Evolutionary conservation across 2,888 invertebrate genomes (phyloP).

Genomic region (Patella caerulea): DNA sequence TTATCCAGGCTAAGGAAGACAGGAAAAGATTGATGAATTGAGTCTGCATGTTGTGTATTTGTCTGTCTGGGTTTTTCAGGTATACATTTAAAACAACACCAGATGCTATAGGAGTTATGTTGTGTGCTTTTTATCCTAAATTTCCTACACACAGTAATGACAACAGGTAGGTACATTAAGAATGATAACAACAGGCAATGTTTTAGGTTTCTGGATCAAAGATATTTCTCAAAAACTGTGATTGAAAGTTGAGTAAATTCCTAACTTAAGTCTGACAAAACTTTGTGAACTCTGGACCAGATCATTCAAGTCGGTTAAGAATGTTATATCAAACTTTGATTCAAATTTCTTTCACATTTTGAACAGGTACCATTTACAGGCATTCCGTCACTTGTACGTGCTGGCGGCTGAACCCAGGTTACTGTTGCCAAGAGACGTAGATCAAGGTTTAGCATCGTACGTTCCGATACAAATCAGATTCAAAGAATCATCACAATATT

Average conservation of each 20-base stretch:
- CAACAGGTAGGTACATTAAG: constrained; percentile 79
- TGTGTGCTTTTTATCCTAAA: constrained; percentile 96
- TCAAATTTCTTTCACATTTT: not conserved
- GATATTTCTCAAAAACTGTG: too few relatives aligned
- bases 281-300: too few relatives aligned
- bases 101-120: constrained; percentile 87
- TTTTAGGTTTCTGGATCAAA: too few relatives aligned
- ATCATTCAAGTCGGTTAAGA: too few relatives aligned
- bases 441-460: constrained; percentile 85
- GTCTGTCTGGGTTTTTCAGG: constrained; percentile 45
- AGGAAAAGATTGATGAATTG: not conserved
- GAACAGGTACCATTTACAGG: constrained; percentile 93
- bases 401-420: constrained; percentile 92
- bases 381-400: constrained; percentile 95
- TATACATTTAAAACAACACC: constrained; percentile 78
- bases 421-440: constrained; percentile 88
- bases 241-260: too few relatives aligned
- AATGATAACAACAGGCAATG: too few relatives aligned
- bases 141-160: constrained; percentile 96
- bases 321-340: not conserved
- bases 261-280: too few relatives aligned
- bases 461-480: constrained; percentile 80
- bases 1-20: not conserved
- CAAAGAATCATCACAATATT: constrained; percentile 54
- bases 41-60: too few relatives aligned